Evolutionary conservation across 2,888 invertebrate genomes (phyloP).

Genomic region (Agrotis ipsilon): DNA sequence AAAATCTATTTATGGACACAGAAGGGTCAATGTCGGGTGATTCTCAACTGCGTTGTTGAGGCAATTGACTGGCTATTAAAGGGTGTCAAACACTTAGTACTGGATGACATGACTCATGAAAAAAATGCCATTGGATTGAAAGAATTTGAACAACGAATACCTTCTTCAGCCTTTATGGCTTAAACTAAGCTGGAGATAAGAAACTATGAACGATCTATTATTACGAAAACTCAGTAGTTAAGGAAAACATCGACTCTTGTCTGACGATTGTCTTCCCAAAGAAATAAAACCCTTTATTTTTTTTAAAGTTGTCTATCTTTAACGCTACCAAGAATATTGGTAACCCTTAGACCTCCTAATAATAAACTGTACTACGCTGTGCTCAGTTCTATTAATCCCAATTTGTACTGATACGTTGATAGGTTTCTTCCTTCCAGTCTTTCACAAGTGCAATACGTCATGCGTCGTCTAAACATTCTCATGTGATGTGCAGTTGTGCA

Average conservation of each 20-base stretch:
- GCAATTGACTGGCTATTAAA: constrained; percentile 60
- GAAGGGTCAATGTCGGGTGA: constrained; percentile 70
- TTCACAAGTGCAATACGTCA: constrained; percentile 51
- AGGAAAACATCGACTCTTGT: neutral
- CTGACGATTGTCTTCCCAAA: neutral
- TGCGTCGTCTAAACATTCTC: constrained; percentile 53
- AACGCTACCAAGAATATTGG: neutral
- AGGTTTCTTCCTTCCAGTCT: constrained; percentile 59
- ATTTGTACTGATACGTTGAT: constrained; percentile 62
- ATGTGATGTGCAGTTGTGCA: constrained; percentile 29
- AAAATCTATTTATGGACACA: constrained; percentile 70
- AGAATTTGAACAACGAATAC: neutral
- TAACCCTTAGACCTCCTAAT: constrained; percentile 44
- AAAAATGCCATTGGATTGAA: neutral
- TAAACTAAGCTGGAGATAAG: neutral
- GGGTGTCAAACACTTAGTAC: constrained; percentile 37
- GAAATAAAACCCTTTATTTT: no score
- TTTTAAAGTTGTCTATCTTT: neutral
- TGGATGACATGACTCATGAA: neutral
- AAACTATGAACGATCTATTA: neutral
- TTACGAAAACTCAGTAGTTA: neutral
- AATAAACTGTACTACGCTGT: constrained; percentile 48
- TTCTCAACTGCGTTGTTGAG: constrained; percentile 59
- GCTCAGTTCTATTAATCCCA: constrained; percentile 56
- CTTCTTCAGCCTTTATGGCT: neutral